Evolutionary conservation across 92 coral and sea anemone species (phyloP).

Genomic region (Zoanthus sansibaricus): DNA sequence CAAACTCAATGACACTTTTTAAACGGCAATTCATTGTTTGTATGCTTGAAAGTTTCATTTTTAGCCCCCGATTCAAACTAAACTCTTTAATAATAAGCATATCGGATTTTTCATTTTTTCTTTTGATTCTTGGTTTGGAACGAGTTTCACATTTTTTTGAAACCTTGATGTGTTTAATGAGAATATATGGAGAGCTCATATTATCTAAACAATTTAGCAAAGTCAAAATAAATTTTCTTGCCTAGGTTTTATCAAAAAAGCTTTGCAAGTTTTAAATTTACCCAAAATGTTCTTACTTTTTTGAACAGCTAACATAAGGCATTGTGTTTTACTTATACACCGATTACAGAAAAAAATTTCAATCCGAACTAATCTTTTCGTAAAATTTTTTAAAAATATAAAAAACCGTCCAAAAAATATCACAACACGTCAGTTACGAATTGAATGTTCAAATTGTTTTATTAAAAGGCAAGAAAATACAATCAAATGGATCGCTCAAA

Average conservation of each 20-base stretch:
- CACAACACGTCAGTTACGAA: not conserved
- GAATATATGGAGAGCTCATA: not conserved
- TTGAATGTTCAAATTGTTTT: not conserved
- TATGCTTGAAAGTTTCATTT: slow-evolving; percentile 8
- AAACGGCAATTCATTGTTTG: slow-evolving; percentile 35
- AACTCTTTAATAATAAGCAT: slow-evolving; percentile 3
- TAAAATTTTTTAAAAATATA: not conserved
- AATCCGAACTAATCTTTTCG: not conserved
- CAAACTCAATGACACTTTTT: slow-evolving; percentile 3
- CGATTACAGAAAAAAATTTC: not conserved
- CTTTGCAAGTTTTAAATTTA: not conserved
- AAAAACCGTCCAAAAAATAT: not conserved
- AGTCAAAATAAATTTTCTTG: not conserved
- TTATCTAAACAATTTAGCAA: not conserved
- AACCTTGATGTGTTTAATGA: too few species aligned
- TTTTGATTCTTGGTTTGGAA: not conserved
- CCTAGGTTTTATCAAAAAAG: not conserved
- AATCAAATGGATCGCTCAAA: not conserved
- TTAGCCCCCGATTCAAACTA: slow-evolving; percentile 9
- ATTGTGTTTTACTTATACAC: not conserved
- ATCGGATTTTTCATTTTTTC: slow-evolving; percentile 2
- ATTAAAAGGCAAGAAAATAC: not conserved
- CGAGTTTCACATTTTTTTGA: too few species aligned
- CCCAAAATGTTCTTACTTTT: not conserved
- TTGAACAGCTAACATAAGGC: not conserved